Base-by-base conservation (phyloP, 2,113 vertebrate species). In the Halichoerus grypus region DNA sequence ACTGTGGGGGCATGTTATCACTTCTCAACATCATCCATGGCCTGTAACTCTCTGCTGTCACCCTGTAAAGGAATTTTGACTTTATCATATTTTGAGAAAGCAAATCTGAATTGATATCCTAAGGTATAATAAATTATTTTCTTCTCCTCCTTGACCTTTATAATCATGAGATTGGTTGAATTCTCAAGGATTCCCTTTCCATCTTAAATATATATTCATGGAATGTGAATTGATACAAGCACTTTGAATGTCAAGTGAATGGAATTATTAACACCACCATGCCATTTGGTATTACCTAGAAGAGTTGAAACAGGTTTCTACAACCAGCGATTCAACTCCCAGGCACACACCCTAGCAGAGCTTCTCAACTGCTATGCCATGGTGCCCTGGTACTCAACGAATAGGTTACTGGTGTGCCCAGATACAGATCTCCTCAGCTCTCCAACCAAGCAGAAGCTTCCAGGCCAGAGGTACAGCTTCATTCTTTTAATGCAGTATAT, bases 31-130 rank as follows among this genome's bases (percentile, higher is more conserved):
- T 63, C 24, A 15, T 67, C 94, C 79, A 36, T 21, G 74, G 63
- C 33, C 85, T 88, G n/a, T 33, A 74, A 91, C 51, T 76, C 79
- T 94, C 71, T 55, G 57, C 39, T 39, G 55, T 42, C 57, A 71
- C 53, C 55, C 57, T 82, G 69, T 71, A 36, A 90, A 90, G 61
- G 69, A 90, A 57, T 82, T 49, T 83, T 85, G 82, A 92, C 51
- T 85, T 67, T 39, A 74, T 15, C 12, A 42, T 81, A 51, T 91
- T 95, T 85, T 46, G 36, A 89, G 36, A 87, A 94, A 97, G 31
- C 61, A 95, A 96, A 94, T 89, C 14, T 94, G 65, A 96, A 82
- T 57, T 82, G n/a, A 71, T 71, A 89, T 51, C 53, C 15, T 71
- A 84, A 46, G 33, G 31, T 76, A 42, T 65, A 83, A 87, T 51